Evolutionary conservation across 2,113 vertebrate species (phyloP).

Genomic region (Pterocles burchelli): DNA sequence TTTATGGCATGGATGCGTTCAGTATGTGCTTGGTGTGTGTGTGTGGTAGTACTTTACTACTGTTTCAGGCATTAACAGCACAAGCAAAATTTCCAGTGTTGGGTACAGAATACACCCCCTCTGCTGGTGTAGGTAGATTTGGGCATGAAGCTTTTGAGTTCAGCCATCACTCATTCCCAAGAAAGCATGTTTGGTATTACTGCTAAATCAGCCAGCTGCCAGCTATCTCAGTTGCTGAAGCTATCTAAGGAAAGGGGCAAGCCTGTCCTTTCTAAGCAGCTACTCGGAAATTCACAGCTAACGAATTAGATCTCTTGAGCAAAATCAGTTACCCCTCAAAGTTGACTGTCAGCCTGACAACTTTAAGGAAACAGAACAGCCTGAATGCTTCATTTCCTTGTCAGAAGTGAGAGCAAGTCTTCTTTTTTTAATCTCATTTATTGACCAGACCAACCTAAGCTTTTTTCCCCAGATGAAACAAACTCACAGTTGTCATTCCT

Average conservation of each 20-base stretch:
- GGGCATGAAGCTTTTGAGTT: neutral
- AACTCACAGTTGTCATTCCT: neutral
- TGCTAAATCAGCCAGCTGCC: neutral
- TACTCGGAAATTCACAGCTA: neutral
- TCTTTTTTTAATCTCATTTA: neutral
- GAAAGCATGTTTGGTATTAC: neutral
- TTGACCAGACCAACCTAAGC: neutral
- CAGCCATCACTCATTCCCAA: neutral
- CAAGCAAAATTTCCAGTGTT: neutral
- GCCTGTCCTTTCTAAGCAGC: neutral
- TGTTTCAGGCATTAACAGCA: fast-evolving
- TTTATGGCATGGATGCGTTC: neutral
- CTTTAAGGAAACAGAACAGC: neutral
- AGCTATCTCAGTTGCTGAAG: neutral
- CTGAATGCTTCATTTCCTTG: neutral
- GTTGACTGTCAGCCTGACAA: neutral
- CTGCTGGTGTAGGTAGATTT: neutral
- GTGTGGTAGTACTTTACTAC: neutral
- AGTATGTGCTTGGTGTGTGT: no score
- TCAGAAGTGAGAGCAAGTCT: neutral
- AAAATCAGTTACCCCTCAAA: neutral
- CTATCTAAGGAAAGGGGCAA: neutral
- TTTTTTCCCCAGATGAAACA: neutral
- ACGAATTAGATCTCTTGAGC: neutral
- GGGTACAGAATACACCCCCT: neutral